Conservation (phyloP, 2,797 vertebrate genomes). For the Pampus argenteus region DNA sequence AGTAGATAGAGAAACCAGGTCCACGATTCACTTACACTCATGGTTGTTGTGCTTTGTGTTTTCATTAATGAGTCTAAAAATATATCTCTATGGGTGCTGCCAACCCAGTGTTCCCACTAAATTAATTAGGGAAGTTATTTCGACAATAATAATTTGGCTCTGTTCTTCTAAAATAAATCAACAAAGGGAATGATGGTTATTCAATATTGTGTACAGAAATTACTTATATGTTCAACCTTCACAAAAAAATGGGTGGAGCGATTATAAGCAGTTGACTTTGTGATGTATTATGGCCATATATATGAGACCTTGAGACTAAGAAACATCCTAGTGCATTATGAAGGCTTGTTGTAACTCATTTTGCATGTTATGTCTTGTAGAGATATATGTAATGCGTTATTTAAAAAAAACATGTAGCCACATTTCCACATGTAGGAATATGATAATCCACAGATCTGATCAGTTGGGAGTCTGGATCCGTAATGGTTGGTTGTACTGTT, state of each 20-base stretch:
- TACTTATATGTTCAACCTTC: conserved; percentile 16
- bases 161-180: too few species aligned
- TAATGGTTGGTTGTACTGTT: neutral
- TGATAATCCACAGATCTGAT: neutral
- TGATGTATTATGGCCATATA: neutral
- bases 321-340: neutral
- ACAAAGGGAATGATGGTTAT: conserved; percentile 26
- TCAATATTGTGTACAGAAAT: conserved; percentile 47
- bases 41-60: conserved; percentile 42
- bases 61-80: conserved; percentile 60
- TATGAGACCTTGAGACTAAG: neutral
- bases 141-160: conserved; percentile 38
- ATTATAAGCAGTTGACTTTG: neutral
- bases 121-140: conserved; percentile 72
- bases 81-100: conserved; percentile 52
- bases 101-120: conserved; percentile 63
- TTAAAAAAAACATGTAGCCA: conserved; percentile 7
- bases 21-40: conserved; percentile 30
- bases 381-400: neutral
- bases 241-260: conserved; percentile 4
- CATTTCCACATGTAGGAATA: conserved; percentile 3
- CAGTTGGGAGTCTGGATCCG: neutral
- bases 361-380: neutral
- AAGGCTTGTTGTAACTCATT: neutral
- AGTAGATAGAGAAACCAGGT: conserved; percentile 6